Evolutionary conservation across 2,113 vertebrate species (phyloP), one percentile per base, ranked within the genome.

Genomic region (Scortum barcoo): DNA sequence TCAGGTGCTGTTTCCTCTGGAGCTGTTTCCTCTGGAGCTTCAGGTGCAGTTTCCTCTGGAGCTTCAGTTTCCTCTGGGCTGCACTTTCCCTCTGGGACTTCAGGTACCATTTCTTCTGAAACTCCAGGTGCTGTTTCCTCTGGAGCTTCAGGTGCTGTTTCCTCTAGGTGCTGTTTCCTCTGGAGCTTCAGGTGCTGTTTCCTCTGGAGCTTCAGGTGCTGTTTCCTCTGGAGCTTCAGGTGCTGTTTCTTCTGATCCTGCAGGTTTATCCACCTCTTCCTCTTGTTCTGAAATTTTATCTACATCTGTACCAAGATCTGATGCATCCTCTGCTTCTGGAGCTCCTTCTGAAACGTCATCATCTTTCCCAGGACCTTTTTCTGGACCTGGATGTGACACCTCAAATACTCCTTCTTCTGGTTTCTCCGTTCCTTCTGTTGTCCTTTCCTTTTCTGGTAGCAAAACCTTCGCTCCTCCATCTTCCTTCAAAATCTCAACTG

Each of bases 311-410:
- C 11, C 42, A 0, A 67, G 5, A 17, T 72, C 50, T n/a, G 67
- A 71, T 11, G 77, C 83, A 74, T 61, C 54, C 8, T 72, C 19
- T 51, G 17, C 42, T 40, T 69, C 51, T 6, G 36, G 44, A 61
- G 8, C 7, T 60, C 42, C 1, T 56, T 71, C 60, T 24, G 44
- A 50, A 73, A 62, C 20, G 1, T 69, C 67, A 5, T 5, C 8
- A 63, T 60, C 63, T 44, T 42, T 24, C 14, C 58, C 30, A 7
- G 28, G 26, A n/a, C n/a, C n/a, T n/a, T n/a, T n/a, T 24, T 72
- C 66, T 70, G 22, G 12, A 61, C 3, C 16, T 33, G 72, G 68
- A 58, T 67, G 0, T 20, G 22, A 65, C 9, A 33, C 50, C 2
- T 69, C 63, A 56, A 20, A 7, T 13, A 67, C 3, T 46, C 5